Base-by-base conservation (phyloP, 2,113 vertebrate species). In the Paradoxurus hermaphroditus region DNA sequence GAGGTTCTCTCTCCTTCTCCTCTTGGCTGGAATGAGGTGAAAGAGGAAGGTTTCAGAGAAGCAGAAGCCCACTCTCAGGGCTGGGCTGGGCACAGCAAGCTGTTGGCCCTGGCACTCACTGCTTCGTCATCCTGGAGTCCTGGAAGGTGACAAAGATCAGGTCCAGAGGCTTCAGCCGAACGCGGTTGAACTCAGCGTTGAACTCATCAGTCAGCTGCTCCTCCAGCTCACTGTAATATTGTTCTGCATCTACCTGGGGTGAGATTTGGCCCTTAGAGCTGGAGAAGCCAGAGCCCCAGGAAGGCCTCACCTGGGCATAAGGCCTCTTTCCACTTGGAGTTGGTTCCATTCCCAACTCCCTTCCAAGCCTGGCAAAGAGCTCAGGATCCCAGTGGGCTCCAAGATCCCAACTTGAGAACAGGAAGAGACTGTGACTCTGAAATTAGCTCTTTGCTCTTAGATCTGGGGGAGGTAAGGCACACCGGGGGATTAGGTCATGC, bases 181-280 rank as follows among this genome's bases (percentile, higher is more conserved):
- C 99, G 4, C 99, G 99, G 96, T 99, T 99, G 98, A 99, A 99
- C 98, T 99, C 99, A 0, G 99, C 99, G 0, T 99, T 99, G 97
- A 99, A 99, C 97, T 99, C 99, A 4, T 99, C 99, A 0, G 99
- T 99, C 53, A 99, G 98, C 97, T 99, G 99, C 98, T 99, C 99
- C 95, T 99, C 99, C 95, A 99, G 94, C 97, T 99, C 99, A 39
- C 99, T 99, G 0, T 99, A 99, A 95, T 99, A 99, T 96, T 99
- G 99, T 96, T 99, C 99, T 0, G 99, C 99, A 31, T 99, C 99
- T 96, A 99, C 99, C 99, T 99, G 98, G 2, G 12, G 96, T 25
- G 83, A 90, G 96, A 93, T 23, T 63, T 0, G 27, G 90, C 79
- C 91, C 70, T 97, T 92, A 91, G 90, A 44, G 87, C 92, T 39